Evolutionary conservation across 2,797 vertebrate species (phyloP).

Genomic region (Ctenochaetus hawaiiensis): DNA sequence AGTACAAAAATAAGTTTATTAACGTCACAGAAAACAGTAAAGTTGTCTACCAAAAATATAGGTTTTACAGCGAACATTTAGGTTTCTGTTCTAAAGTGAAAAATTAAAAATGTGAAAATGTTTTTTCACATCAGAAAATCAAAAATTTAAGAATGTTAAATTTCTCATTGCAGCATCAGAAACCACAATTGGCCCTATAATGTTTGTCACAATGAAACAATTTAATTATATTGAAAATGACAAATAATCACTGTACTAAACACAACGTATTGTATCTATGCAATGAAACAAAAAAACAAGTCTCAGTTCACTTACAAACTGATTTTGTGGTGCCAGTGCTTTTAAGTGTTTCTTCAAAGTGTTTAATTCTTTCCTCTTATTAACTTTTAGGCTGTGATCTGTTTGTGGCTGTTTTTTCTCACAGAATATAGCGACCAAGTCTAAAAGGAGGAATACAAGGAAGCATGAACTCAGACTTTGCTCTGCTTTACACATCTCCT

Average conservation of each 20-base stretch:
- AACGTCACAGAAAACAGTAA: neutral
- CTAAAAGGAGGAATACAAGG: neutral
- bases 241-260: neutral
- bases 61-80: neutral
- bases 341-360: neutral
- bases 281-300: neutral
- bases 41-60: neutral
- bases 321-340: neutral
- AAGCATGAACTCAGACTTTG: neutral
- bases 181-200: neutral
- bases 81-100: neutral
- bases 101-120: no score
- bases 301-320: neutral
- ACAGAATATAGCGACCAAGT: constrained; percentile 13
- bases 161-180: neutral
- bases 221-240: neutral
- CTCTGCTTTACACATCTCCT: neutral
- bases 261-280: neutral
- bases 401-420: neutral
- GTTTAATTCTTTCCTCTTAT: neutral
- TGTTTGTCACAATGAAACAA: neutral
- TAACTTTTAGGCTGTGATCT: constrained; percentile 24
- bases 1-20: neutral
- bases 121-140: neutral
- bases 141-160: neutral